These are phyloP conservation scores for Panulirus ornatus DNA, from an alignment of 1,140 invertebrate genomes.

Conservation along the genomic window DNA sequence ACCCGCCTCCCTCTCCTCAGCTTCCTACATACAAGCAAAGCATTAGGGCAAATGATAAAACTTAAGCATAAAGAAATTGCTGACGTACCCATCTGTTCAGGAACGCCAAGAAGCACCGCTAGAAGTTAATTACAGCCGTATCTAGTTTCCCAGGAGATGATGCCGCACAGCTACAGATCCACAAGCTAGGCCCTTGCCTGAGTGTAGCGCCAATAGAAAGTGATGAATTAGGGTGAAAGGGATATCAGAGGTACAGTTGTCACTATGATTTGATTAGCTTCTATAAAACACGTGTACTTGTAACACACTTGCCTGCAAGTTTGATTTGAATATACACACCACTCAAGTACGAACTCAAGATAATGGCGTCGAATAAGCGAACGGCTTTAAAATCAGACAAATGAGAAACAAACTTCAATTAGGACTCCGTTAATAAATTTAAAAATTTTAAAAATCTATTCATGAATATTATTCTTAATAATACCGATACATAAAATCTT, in stretches of 20 bases:
- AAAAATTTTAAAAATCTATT: background rate
- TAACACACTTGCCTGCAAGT: background rate
- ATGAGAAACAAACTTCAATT: background rate
- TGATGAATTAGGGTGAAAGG: background rate
- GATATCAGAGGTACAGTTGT: background rate
- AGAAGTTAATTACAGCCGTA: background rate
- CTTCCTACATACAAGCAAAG: too few species aligned
- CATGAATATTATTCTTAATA: background rate
- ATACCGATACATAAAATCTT: too few species aligned
- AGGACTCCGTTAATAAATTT: background rate
- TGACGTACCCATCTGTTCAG: conserved; percentile 22
- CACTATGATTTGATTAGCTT: background rate
- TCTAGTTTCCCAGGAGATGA: background rate
- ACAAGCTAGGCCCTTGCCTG: conserved; percentile 1
- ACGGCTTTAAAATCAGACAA: background rate
- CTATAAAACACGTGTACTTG: background rate
- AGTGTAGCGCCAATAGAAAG: conserved; percentile 3
- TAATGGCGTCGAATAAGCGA: background rate
- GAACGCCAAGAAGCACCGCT: conserved; percentile 14
- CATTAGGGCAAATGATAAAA: too few species aligned
- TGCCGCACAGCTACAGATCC: background rate
- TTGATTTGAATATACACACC: too few species aligned
- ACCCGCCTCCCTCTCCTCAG: too few species aligned
- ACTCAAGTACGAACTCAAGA: too few species aligned
- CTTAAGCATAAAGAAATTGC: background rate